Conservation (phyloP, 2,113 vertebrate species). For the Cheirogaleus medius region DNA sequence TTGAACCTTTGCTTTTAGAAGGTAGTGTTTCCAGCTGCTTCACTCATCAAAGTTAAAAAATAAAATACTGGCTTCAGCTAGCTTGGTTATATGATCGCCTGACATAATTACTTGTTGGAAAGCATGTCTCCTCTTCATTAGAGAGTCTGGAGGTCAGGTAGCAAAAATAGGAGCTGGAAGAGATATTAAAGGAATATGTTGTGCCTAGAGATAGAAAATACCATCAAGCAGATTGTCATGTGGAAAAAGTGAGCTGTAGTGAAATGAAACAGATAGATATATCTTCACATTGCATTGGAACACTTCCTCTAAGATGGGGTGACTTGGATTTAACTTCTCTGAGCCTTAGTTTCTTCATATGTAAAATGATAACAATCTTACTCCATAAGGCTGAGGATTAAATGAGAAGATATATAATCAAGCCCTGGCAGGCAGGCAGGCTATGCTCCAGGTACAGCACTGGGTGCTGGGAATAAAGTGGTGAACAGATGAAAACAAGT, state of each 20-base stretch:
- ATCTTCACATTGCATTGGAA: neutral
- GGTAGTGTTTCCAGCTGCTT: conserved; percentile 49
- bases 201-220: conserved; percentile 41
- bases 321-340: neutral
- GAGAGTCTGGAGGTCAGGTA: conserved; percentile 38
- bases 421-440: neutral
- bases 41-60: conserved; percentile 65
- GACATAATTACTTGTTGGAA: conserved; percentile 54
- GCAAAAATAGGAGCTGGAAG: conserved; percentile 48
- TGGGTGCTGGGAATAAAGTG: conserved; percentile 10
- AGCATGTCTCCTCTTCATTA: conserved; percentile 35
- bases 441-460: neutral
- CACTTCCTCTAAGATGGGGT: neutral
- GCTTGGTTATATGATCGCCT: conserved; percentile 14
- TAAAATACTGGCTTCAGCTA: conserved; percentile 54
- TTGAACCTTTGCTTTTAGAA: conserved; percentile 33
- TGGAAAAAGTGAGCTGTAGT: neutral
- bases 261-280: neutral
- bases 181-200: neutral
- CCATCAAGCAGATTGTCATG: neutral
- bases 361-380: neutral
- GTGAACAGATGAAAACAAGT: neutral
- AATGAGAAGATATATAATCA: conserved; percentile 14
- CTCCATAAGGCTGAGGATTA: neutral
- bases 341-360: conserved; percentile 13